A percentile compares a stretch with the other conserved stretches of the same genome.
These are phyloP conservation scores for Carassius auratus DNA, from an alignment of 2,113 vertebrate species.

Conservation along the genomic window DNA sequence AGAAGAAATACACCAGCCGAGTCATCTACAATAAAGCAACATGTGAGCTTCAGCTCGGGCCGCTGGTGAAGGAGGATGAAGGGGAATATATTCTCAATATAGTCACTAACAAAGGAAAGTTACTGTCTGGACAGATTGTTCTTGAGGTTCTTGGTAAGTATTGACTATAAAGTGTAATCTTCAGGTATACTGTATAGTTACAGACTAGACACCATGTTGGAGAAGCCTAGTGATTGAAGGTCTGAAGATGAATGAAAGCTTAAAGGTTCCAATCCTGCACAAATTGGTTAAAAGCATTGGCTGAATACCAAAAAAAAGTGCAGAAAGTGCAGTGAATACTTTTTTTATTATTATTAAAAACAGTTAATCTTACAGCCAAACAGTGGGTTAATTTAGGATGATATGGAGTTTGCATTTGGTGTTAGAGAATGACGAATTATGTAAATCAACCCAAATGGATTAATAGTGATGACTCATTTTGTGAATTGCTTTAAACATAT, in stretches of 20 bases:
- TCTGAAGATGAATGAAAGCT: not conserved
- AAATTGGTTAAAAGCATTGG: not conserved
- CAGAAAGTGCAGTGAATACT: too few relatives aligned
- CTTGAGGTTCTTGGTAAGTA: slow-evolving; percentile 56
- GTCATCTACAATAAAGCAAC: not conserved
- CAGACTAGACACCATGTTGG: not conserved
- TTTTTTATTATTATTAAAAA: too few relatives aligned
- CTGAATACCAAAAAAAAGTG: not conserved
- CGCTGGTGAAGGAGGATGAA: not conserved
- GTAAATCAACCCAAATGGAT: not conserved
- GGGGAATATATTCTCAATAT: slow-evolving; percentile 15
- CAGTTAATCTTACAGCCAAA: not conserved
- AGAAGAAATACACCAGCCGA: not conserved
- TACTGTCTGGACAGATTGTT: rapidly evolving
- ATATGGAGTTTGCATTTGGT: not conserved
- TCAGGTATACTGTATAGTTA: not conserved
- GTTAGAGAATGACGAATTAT: not conserved
- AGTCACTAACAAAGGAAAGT: rapidly evolving
- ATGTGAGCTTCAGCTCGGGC: slow-evolving; percentile 4
- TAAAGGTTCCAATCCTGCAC: not conserved
- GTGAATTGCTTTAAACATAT: not conserved
- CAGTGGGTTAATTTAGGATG: not conserved
- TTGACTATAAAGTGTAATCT: not conserved
- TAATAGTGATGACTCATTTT: not conserved
- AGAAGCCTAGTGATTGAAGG: not conserved